These are phyloP conservation scores for Sebastiscus tertius DNA, from an alignment of 2,797 vertebrate species.

Conservation along the genomic window DNA sequence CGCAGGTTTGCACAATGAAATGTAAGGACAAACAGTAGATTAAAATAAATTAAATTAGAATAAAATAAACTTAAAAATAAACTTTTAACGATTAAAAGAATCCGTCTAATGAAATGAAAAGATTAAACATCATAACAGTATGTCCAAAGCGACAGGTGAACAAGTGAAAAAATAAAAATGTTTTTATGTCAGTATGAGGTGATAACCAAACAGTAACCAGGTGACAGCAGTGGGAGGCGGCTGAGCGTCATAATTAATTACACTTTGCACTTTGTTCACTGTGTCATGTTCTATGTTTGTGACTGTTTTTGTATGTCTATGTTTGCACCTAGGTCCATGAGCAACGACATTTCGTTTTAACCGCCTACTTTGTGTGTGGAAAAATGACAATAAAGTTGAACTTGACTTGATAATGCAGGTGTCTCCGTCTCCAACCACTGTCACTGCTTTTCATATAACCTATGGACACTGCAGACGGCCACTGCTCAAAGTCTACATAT, in stretches of 20 bases:
- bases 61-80: background rate
- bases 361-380: no score
- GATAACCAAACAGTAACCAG: background rate
- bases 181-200: background rate
- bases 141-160: background rate
- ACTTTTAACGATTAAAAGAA: background rate
- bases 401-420: no score
- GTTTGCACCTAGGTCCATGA: no score
- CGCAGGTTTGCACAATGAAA: background rate
- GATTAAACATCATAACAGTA: background rate
- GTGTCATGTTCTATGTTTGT: no score
- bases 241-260: background rate
- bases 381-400: no score
- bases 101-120: accelerated
- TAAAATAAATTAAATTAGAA: background rate
- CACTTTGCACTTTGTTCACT: no score
- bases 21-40: background rate
- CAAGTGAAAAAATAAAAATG: background rate
- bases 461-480: background rate
- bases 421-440: background rate
- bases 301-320: no score
- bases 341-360: no score
- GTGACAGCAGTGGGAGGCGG: background rate
- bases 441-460: background rate
- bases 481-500: background rate